A percentile compares a stretch with the other conserved stretches of the same genome.
These are phyloP conservation scores for Ailurus styani DNA, from an alignment of 2,113 vertebrate genomes.

Conservation along the genomic window DNA sequence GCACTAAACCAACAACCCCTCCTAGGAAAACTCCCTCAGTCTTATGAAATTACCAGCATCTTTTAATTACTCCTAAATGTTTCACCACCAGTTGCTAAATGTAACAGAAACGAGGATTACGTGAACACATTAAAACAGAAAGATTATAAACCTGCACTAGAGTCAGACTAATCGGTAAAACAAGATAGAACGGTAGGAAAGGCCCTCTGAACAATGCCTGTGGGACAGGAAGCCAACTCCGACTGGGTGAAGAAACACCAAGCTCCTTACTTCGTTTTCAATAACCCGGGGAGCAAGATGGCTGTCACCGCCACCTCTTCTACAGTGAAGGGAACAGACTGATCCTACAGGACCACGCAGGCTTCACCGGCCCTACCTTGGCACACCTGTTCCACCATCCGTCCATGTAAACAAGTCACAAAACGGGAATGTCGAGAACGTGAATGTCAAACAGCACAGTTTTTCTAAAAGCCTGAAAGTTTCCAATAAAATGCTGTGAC, in stretches of 20 bases:
- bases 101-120: neutral
- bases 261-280: neutral
- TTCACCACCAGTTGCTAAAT: neutral
- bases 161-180: neutral
- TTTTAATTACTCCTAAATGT: neutral
- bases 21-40: neutral
- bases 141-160: neutral
- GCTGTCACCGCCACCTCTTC: neutral
- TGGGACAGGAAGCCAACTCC: neutral
- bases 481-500: neutral
- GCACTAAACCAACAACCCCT: neutral
- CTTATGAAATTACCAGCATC: neutral
- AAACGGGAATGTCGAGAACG: neutral
- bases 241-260: too few relatives aligned
- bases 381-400: rapidly evolving
- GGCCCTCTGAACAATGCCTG: neutral
- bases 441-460: neutral
- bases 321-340: neutral
- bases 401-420: neutral
- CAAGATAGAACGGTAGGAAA: neutral
- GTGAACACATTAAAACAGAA: neutral
- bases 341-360: neutral
- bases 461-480: neutral
- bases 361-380: neutral
- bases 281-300: neutral